A percentile compares a stretch with the other conserved stretches of the same genome.
phyloP scores from a whole-genome alignment of 2,113 vertebrate species.

The Ophthalmolycus amberensis region DNA sequence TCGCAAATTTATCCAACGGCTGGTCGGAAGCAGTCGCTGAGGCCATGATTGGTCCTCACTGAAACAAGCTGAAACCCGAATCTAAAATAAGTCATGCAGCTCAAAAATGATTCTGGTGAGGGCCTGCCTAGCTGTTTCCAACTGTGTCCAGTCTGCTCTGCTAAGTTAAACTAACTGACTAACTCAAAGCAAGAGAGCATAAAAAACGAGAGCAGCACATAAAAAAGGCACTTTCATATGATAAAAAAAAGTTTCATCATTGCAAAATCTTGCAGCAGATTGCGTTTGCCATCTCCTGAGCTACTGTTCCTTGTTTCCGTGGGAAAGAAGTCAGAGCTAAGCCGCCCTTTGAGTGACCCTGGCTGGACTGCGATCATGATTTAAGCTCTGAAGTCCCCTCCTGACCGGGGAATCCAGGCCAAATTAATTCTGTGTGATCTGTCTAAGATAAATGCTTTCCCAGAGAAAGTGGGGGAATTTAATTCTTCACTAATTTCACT shows the following conservation, averaged over 20 bases:
- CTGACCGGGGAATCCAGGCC: conserved; percentile 14
- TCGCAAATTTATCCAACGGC: too few relatives aligned
- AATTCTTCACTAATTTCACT: conserved; percentile 14
- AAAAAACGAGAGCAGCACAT: background rate
- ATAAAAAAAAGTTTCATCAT: background rate
- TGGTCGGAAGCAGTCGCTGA: too few relatives aligned
- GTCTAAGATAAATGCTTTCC: conserved; percentile 51
- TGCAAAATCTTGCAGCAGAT: background rate
- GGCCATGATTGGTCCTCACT: too few relatives aligned
- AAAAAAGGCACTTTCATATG: background rate
- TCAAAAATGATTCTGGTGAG: too few relatives aligned
- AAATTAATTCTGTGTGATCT: conserved; percentile 37
- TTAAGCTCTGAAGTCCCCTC: conserved; percentile 13
- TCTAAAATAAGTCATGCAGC: too few relatives aligned
- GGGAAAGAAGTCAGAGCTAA: conserved; percentile 44
- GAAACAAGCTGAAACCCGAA: too few relatives aligned
- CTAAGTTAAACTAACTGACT: background rate
- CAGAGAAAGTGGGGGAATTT: conserved; percentile 35
- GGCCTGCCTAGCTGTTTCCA: background rate
- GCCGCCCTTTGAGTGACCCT: conserved; percentile 47
- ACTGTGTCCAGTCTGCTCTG: background rate
- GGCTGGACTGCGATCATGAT: conserved; percentile 15
- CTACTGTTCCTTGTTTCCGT: conserved; percentile 48
- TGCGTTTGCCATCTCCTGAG: conserved; percentile 6
- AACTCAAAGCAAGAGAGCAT: background rate